phyloP scores from a whole-genome alignment of 2,888 invertebrate species.

The Spodoptera picta region DNA sequence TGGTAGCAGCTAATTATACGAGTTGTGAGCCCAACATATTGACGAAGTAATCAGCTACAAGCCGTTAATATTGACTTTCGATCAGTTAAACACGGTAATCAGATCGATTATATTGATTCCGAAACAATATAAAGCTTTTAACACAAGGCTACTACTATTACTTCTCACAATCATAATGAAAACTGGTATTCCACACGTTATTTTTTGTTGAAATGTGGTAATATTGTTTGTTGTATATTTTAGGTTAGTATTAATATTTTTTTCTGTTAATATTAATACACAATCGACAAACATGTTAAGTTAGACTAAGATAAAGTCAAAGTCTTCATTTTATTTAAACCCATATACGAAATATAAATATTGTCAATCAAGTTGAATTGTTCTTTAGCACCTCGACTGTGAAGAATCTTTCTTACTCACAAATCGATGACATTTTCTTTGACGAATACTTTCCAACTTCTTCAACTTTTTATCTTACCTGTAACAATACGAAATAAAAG shows the following conservation, averaged over 20 bases:
- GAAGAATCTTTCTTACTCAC: constrained; percentile 30
- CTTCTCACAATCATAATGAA: too few species aligned
- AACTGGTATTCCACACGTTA: too few species aligned
- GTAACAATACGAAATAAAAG: constrained; percentile 27
- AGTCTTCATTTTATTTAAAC: too few species aligned
- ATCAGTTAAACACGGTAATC: constrained; percentile 25
- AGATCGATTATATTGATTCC: constrained; percentile 16
- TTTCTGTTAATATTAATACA: too few species aligned
- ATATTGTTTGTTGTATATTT: too few species aligned
- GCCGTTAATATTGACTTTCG: constrained; percentile 36
- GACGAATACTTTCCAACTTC: too few species aligned
- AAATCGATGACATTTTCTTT: constrained; percentile 1
- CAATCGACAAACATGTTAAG: too few species aligned
- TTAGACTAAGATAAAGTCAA: too few species aligned
- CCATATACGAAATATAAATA: too few species aligned
- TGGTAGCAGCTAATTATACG: constrained; percentile 63
- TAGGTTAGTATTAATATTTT: too few species aligned
- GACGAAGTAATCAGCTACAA: constrained; percentile 48
- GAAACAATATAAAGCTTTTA: constrained; percentile 1
- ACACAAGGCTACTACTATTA: background rate
- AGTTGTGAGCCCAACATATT: constrained; percentile 53
- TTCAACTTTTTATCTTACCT: constrained; percentile 36
- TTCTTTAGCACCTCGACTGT: constrained; percentile 24
- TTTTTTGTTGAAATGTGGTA: too few species aligned
- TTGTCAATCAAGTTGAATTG: too few species aligned